Evolutionary conservation across 2,888 invertebrate species (phyloP), one percentile per base, ranked within the genome.

Genomic region (Girardia tigrina): DNA sequence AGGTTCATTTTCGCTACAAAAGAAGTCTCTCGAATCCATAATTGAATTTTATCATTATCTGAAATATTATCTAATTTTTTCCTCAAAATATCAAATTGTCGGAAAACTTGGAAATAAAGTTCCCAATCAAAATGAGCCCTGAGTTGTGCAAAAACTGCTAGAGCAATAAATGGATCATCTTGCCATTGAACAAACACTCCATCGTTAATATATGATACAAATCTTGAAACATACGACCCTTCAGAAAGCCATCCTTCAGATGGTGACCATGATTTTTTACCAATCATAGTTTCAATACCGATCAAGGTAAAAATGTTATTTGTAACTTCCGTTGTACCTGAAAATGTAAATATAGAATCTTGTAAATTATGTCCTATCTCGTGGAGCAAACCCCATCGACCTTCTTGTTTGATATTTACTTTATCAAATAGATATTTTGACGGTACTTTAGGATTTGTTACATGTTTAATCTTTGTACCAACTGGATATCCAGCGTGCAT

Each of bases 331-430:
- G 36, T 71, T 0, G 79, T 79, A 6, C 79, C 79, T 0, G 76
- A 74, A 36, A 79, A 80, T 1, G 79, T 80, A 80, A 79, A 80
- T 27, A 69, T 75, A 0, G n/a, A 26, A 29, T 74, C 42, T 77
- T 80, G 80, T 77, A 80, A 75, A 75, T 80, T 80, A 77, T 80
- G 80, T 14, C 80, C 80, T 0, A 80, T 69, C 75, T 80, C 80
- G 71, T 80, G 80, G 76, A 78, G 80, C 23, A 78, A 26, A 0
- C 80, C 80, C 80, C 80, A 80, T 12, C 69, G 74, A 14, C 79
- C 80, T 8, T 76, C 70, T 20, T n/a, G 20, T 56, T 56, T 56
- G 4, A 56, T 56, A n/a, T 56, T 23, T 20, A 56, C 23, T 56
- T 56, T 56, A 56, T 23, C 56, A n/a, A 56, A 56, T 6, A 56